A percentile compares a stretch with the other conserved stretches of the same genome.
phyloP scores from a whole-genome alignment of 2,888 invertebrate genomes.

The Athrips mouffetella region DNA sequence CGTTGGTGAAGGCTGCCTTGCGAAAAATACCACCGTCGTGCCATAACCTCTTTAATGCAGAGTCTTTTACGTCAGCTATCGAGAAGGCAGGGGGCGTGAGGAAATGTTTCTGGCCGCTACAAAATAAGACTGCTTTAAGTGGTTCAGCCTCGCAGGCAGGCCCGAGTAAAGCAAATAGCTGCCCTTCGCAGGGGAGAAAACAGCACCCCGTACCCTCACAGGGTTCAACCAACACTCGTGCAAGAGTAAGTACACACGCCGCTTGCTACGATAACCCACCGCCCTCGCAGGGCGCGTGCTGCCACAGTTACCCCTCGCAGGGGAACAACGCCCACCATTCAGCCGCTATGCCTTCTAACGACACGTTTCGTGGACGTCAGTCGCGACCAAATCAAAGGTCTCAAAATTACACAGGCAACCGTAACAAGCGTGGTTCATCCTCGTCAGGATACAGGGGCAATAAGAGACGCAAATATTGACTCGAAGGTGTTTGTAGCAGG shows the following conservation, averaged over 20 bases:
- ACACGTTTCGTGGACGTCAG: not conserved
- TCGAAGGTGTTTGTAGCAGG: slow-evolving; percentile 18
- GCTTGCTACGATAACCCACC: not conserved
- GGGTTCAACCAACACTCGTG: slow-evolving; percentile 4
- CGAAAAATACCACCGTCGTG: slow-evolving; percentile 20
- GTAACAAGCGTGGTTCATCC: not conserved
- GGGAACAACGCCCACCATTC: not conserved
- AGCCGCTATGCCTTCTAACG: not conserved
- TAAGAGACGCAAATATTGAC: slow-evolving; percentile 18
- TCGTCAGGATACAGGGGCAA: not conserved
- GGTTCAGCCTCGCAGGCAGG: slow-evolving; percentile 7
- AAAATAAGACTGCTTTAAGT: not conserved
- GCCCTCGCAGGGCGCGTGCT: slow-evolving; percentile 18
- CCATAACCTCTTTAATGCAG: slow-evolving; percentile 14
- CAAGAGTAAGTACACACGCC: not conserved
- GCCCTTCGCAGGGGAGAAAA: slow-evolving; percentile 19
- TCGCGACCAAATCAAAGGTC: not conserved
- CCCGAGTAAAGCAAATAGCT: not conserved
- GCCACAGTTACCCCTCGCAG: not conserved
- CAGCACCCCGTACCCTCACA: slow-evolving; percentile 16
- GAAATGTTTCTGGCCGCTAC: slow-evolving; percentile 15
- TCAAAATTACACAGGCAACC: not conserved
- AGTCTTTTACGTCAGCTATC: slow-evolving; percentile 14
- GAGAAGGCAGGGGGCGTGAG: slow-evolving; percentile 18
- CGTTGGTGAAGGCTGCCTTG: slow-evolving; percentile 12